A percentile compares a stretch with the other conserved stretches of the same genome.
Conservation (phyloP, 37 sponge, comb jelly and placozoan genomes). For the Halichondria panicea region DNA sequence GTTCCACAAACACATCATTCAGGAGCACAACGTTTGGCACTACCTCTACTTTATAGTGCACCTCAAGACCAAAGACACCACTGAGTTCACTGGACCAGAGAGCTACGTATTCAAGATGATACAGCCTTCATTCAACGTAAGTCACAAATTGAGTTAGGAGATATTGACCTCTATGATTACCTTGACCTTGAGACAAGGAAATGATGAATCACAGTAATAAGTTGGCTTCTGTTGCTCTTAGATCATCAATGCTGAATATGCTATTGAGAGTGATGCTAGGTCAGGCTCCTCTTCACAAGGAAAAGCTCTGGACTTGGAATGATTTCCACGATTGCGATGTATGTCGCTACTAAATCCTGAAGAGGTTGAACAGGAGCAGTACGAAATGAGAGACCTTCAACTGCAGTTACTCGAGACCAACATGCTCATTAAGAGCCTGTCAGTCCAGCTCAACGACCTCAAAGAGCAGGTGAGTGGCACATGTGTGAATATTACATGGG, state of each 20-base stretch:
- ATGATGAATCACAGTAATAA: no score
- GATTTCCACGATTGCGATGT: conserved; percentile 89
- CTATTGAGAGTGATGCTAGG: no score
- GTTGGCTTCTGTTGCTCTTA: no score
- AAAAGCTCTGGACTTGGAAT: conserved; percentile 56
- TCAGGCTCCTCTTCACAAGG: no score
- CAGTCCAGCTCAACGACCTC: conserved; percentile 67
- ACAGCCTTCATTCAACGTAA: conserved; percentile 48
- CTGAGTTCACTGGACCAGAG: conserved; percentile 99
- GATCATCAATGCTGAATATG: no score
- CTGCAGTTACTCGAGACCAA: conserved; percentile 63
- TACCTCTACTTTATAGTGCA: conserved; percentile 95
- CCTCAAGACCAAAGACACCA: conserved; percentile 87
- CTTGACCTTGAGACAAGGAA: no score
- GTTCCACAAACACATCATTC: conserved; percentile 88
- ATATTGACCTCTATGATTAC: no score
- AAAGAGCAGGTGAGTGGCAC: conserved; percentile 83
- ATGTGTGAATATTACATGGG: no score
- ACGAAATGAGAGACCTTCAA: conserved; percentile 69
- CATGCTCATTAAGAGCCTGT: conserved; percentile 55
- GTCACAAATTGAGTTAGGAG: no score
- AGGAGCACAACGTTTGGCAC: conserved; percentile 97
- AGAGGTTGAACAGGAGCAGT: conserved; percentile 83
- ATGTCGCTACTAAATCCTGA: conserved; percentile 86
- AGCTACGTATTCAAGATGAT: conserved; percentile 91